Evolutionary conservation across 2,113 vertebrate species (phyloP).

Genomic region (Tringa solitaria): DNA sequence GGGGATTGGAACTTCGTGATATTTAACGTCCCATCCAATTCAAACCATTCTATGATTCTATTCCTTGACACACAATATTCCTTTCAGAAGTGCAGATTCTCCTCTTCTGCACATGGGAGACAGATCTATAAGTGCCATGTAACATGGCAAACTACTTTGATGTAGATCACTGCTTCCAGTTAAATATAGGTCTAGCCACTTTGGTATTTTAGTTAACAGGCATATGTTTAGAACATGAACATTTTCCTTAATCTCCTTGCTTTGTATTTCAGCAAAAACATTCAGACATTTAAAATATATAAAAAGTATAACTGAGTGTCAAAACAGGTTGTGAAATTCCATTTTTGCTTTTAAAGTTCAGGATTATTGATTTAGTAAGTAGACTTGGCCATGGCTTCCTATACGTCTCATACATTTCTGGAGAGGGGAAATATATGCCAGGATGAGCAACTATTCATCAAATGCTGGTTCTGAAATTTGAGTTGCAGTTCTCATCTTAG

Average conservation of each 20-base stretch:
- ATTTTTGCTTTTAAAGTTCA: background rate
- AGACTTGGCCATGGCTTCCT: background rate
- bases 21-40: too few species aligned
- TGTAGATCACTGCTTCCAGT: background rate
- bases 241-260: background rate
- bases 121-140: background rate
- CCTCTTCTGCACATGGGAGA: background rate
- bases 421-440: background rate
- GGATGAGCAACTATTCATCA: background rate
- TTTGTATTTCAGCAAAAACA: background rate
- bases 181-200: background rate
- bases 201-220: background rate
- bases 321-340: background rate
- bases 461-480: background rate
- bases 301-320: background rate
- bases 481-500: background rate
- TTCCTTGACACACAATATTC: background rate
- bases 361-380: background rate
- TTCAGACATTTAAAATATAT: background rate
- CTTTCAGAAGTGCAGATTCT: background rate
- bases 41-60: too few species aligned
- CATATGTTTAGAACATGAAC: rapidly evolving
- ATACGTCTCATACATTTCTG: background rate
- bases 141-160: background rate
- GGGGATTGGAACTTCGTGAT: too few species aligned